Evolutionary conservation across 2,113 vertebrate species (phyloP), one percentile per base, ranked within the genome.

Genomic region (Chelonoidis abingdonii): DNA sequence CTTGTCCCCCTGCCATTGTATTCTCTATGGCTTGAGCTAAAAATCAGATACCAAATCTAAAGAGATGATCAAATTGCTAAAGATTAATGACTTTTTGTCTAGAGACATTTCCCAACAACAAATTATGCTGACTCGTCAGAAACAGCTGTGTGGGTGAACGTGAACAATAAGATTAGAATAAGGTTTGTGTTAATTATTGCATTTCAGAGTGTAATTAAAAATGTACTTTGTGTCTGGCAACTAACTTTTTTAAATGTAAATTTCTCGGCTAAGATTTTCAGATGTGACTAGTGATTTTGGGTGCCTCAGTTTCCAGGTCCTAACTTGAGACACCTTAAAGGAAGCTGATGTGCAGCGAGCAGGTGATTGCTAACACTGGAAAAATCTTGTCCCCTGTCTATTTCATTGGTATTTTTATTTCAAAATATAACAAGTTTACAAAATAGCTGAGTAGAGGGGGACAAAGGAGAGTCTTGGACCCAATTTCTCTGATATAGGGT

Each of bases 11-110:
- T 93, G 85, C 83, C 16, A 81, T 54, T 59, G 2, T 80, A 22
- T 87, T 76, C 90, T 93, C 80, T 90, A 44, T 38, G 53, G 44
- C 44, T 49, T 76, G 80, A 94, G 84, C 52, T 49, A 96, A 47
- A 4, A 90, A 83, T 78, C 53, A 41, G 72, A 50, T 54, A 38
- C 3, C 52, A 95, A 82, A 93, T 90, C 88, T 89, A 57, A 88
- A 59, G 31, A 80, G 16, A 88, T 25, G 27, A 83, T 86, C 76
- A 92, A 87, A 84, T 90, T 41, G 52, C 93, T 85, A 86, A n/a
- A 69, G 16, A n/a, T 56, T 56, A 90, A 86, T 81, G 4, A 22
- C 80, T 93, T 96, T 62, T 89, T 92, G 82, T 94, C 80, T 69
- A 52, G 52, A 59, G 76, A 52, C 79, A 91, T 93, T 87, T 75